These are phyloP conservation scores for Sinodicranocentrus sp. DNA, from an alignment of 2,888 invertebrate genomes.

Conservation along the genomic window DNA sequence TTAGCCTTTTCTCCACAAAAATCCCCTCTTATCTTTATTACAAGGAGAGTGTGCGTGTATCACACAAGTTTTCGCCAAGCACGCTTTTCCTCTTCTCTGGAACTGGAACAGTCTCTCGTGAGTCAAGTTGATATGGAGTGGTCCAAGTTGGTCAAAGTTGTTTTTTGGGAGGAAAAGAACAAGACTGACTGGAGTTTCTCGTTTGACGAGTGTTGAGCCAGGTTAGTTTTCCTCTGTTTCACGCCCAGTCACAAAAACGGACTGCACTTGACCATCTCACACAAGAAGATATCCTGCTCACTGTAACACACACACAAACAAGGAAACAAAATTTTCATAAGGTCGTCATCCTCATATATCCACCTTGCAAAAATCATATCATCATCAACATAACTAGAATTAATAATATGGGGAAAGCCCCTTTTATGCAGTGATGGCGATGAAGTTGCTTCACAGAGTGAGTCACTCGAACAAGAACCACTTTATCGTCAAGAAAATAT, in stretches of 20 bases:
- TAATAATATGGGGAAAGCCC: constrained; percentile 10
- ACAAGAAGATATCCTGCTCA: constrained; percentile 37
- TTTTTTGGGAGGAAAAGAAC: constrained; percentile 61
- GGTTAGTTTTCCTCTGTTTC: constrained; percentile 68
- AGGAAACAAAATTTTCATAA: constrained; percentile 15
- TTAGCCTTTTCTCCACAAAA: not conserved
- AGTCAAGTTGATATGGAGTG: constrained; percentile 16
- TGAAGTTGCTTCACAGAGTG: no score
- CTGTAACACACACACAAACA: constrained; percentile 54
- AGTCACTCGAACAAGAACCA: no score
- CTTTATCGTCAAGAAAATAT: no score
- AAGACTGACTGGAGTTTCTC: constrained; percentile 69
- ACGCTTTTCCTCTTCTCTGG: constrained; percentile 38
- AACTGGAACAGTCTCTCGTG: constrained; percentile 38
- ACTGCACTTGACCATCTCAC: no score
- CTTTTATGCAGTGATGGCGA: not conserved
- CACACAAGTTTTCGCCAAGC: not conserved
- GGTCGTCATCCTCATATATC: not conserved
- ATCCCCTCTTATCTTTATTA: not conserved
- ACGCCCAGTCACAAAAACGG: constrained; percentile 50
- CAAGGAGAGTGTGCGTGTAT: no score
- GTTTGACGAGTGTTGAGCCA: constrained; percentile 75
- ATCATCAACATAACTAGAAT: not conserved
- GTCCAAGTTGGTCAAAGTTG: constrained; percentile 31
- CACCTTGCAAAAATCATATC: constrained; percentile 10